phyloP scores from a whole-genome alignment of 2,113 vertebrate species.

The Brachypodius melanocephalos region DNA sequence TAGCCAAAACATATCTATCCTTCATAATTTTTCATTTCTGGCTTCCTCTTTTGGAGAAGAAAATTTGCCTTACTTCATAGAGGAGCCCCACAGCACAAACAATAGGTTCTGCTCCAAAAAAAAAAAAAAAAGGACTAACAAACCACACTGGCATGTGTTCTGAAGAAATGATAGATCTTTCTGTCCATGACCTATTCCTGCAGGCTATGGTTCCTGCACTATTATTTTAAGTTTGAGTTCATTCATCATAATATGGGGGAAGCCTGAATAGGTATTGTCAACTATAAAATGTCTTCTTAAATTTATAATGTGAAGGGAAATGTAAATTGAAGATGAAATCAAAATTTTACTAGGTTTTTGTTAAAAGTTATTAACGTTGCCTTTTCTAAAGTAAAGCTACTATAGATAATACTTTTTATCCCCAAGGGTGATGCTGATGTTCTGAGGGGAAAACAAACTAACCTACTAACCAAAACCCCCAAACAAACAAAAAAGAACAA shows the following conservation, averaged over 20 bases:
- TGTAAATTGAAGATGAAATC: constrained; percentile 53
- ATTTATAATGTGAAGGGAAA: constrained; percentile 34
- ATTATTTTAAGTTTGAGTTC: constrained; percentile 18
- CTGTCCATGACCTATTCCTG: constrained; percentile 24
- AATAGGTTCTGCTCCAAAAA: not conserved
- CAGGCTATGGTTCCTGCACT: constrained; percentile 19
- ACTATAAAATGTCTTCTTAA: constrained; percentile 5
- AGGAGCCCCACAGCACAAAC: not conserved
- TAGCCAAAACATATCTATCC: constrained; percentile 71
- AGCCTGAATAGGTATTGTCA: constrained; percentile 23
- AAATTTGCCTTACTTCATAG: not conserved
- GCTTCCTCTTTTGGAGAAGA: constrained; percentile 24
- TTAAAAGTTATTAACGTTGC: not conserved
- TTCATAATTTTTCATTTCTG: constrained; percentile 70
- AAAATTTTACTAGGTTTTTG: not conserved
- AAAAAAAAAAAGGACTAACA: constrained; percentile 32
- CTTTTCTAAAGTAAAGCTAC: not conserved
- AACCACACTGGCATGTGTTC: not conserved
- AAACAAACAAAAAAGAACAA: not conserved
- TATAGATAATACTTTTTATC: not conserved
- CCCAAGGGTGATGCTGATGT: not conserved
- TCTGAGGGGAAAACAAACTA: not conserved
- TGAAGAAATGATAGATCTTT: constrained; percentile 31
- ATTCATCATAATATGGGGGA: constrained; percentile 1
- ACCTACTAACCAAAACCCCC: not conserved